A percentile compares a stretch with the other conserved stretches of the same genome.
These are phyloP conservation scores for Poecilus cupreus DNA, from an alignment of 2,888 invertebrate genomes.

Conservation along the genomic window DNA sequence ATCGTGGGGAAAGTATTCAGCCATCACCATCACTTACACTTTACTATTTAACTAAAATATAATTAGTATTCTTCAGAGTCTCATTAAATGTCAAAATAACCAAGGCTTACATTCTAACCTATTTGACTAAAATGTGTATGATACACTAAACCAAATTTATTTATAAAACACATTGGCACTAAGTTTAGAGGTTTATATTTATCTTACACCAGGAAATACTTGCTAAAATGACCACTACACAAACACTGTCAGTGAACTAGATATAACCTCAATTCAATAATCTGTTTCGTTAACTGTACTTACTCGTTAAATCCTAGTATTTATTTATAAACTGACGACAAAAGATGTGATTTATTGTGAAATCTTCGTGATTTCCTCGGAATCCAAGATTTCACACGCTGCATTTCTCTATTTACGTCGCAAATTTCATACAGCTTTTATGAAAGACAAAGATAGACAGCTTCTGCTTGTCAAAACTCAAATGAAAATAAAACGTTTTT, in stretches of 20 bases:
- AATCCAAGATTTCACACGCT: slow-evolving; percentile 17
- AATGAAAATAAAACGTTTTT: slow-evolving; percentile 13
- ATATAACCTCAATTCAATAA: slow-evolving; percentile 44
- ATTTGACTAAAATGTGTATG: slow-evolving; percentile 33
- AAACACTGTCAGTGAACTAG: slow-evolving; percentile 3
- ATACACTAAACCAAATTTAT: slow-evolving; percentile 48
- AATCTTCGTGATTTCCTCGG: slow-evolving; percentile 6
- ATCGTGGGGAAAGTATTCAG: slow-evolving; percentile 75
- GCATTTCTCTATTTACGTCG: slow-evolving; percentile 56
- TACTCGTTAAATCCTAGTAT: slow-evolving; percentile 29
- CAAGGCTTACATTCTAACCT: slow-evolving; percentile 38
- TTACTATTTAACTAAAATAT: slow-evolving; percentile 36
- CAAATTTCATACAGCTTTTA: slow-evolving; percentile 18
- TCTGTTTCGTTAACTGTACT: not conserved
- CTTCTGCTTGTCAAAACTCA: not conserved
- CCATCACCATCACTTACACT: slow-evolving; percentile 69
- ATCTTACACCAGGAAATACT: slow-evolving; percentile 57
- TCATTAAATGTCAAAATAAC: no score
- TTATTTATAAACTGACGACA: not conserved
- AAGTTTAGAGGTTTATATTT: slow-evolving; percentile 54
- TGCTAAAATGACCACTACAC: slow-evolving; percentile 53
- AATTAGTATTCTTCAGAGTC: not conserved
- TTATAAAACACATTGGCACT: slow-evolving; percentile 58
- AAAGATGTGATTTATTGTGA: slow-evolving; percentile 11
- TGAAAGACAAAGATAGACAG: not conserved